Evolutionary conservation across 2,888 invertebrate genomes (phyloP), one percentile per base, ranked within the genome.

Genomic region (Folsomia candida): DNA sequence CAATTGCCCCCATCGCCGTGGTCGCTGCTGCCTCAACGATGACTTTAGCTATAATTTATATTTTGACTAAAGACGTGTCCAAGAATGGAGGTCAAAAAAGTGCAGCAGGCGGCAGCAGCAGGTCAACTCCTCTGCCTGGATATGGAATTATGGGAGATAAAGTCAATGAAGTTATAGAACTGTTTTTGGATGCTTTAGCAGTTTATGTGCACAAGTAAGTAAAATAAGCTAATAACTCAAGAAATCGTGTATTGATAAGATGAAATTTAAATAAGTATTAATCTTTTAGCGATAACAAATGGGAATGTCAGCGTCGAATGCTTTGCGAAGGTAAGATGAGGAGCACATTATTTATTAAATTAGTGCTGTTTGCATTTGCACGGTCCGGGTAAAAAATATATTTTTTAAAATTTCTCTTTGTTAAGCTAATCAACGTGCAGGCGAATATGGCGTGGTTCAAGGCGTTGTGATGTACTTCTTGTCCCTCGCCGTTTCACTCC

Each of bases 171-270:
- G 57, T 78, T 20, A 61, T 79, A 51, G 76, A 76, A 57, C 73
- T 79, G 57, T 76, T 76, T 68, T 47, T 79, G 51, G 73, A 79
- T 66, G 74, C 75, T 1, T 54, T 79, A 14, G 78, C 79, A 0
- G 71, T 79, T 51, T 79, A 78, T 57, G 78, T 79, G 9, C 79
- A 79, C 65, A 74, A 79, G 79, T 79, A 69, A 75, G 68, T 61
- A 20, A 28, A 9, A 6, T 60, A n/a, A 9, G 6, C 22, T 9
- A 57, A 57, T 9, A 11, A 57, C 11, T n/a, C n/a, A n/a, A n/a
- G n/a, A n/a, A n/a, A n/a, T n/a, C n/a, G n/a, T n/a, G n/a, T n/a
- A n/a, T n/a, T n/a, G n/a, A n/a, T 57, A 11, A 57, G 27, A 27
- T 57, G 11, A 9, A 57, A 57, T 57, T 57, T 9, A 11, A 9